Base-by-base conservation (phyloP, 1,140 invertebrate genomes). In the Drosophila tani region DNA sequence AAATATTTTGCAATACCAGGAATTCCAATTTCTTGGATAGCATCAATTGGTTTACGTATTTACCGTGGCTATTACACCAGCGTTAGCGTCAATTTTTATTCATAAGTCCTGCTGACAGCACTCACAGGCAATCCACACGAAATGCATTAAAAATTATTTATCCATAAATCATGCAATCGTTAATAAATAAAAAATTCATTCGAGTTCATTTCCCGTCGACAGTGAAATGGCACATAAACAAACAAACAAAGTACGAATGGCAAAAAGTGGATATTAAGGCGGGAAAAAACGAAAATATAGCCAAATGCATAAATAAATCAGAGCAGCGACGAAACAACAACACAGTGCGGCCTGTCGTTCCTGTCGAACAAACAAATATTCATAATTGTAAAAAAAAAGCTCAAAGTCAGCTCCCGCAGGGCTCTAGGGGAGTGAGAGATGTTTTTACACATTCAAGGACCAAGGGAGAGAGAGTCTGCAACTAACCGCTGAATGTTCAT, bases 401-500 rank as follows among this genome's bases (percentile, higher is more conserved):
- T 62, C 27, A 69, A 73, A 76, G 59, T 65, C 65, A 70, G 41
- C 56, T 50, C 51, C 73, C 35, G 40, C 45, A 24, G 75, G 58
- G 8, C 46, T 17, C 41, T 7, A 12, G 19, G 17, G 32, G 32
- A 45, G 19, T 24, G 32, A 35, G 46, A 11, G 59, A 17, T n/a
- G 27, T 19, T 5, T 14, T 64, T 47, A 17, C 32, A 41, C 8
- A 41, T 40, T 40, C 35, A 40, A 24, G 53, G 29, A 55, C 32
- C n/a, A 45, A 14, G 27, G 7, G 27, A n/a, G 40, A 19, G 4
- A 50, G 35, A 46, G 63, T 35, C 53, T 62, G 74, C 65, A 78
- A 88, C 84, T 90, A 84, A 88, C 85, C 85, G 85, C 85, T 90
- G 85, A 81, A 79, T 90, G 75, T 90, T 85, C 85, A 90, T 90